These are phyloP conservation scores for Hydrophis major DNA, from an alignment of 2,797 vertebrate genomes.

Conservation along the genomic window DNA sequence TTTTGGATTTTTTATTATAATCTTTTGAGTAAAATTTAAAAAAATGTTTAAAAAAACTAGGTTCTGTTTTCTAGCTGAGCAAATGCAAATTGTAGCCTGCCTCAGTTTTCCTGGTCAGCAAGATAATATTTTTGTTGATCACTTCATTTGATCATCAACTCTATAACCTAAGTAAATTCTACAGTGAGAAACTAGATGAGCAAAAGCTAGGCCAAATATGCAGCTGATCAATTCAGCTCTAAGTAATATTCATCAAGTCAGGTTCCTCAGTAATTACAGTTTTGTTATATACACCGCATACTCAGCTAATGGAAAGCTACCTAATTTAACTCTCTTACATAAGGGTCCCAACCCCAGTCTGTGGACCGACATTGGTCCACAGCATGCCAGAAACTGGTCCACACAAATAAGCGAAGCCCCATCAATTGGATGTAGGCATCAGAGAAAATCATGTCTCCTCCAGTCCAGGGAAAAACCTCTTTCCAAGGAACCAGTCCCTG, in stretches of 20 bases:
- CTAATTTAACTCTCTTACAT: neutral
- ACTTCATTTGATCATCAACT: neutral
- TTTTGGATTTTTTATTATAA: neutral
- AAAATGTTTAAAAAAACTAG: neutral
- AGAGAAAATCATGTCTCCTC: neutral
- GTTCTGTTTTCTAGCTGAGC: neutral
- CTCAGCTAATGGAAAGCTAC: neutral
- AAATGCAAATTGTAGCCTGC: neutral
- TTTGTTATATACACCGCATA: neutral
- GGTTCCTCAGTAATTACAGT: neutral
- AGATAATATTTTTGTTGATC: neutral
- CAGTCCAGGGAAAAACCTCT: neutral
- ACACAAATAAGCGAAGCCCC: neutral
- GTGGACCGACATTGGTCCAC: accelerated
- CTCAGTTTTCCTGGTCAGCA: neutral
- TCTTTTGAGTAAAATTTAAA: neutral
- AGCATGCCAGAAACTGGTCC: neutral
- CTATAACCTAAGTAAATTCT: neutral
- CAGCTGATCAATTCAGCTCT: neutral
- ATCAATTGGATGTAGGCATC: neutral
- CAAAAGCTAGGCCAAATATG: neutral
- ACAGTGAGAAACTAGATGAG: neutral
- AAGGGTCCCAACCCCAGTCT: neutral
- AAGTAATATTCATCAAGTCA: neutral
- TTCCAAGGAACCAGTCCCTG: neutral